Evolutionary conservation across 2,797 vertebrate species (phyloP).

Genomic region (Todus mexicanus): DNA sequence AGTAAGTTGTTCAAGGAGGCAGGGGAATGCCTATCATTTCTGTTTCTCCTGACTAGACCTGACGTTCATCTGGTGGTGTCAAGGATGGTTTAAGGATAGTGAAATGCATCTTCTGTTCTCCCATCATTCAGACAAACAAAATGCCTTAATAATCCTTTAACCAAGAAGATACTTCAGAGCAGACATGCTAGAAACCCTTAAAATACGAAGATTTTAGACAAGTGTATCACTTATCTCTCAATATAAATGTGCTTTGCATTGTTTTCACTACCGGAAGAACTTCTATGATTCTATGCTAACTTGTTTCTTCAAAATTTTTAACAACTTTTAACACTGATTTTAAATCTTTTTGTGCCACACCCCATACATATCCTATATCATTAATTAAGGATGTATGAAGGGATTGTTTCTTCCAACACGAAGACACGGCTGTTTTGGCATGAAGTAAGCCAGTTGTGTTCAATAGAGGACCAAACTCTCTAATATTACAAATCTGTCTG

Average conservation of each 20-base stretch:
- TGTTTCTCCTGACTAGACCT: slow-evolving; percentile 36
- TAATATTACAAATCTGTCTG: background rate
- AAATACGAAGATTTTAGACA: background rate
- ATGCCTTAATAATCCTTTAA: background rate
- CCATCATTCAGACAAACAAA: background rate
- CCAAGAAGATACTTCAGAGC: background rate
- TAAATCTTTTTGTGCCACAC: background rate
- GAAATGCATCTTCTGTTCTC: slow-evolving; percentile 47
- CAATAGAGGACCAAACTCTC: background rate
- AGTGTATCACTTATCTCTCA: background rate
- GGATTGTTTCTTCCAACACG: background rate
- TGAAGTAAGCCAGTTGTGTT: background rate
- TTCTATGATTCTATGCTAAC: background rate
- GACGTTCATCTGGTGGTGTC: slow-evolving; percentile 60
- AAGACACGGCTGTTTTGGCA: background rate
- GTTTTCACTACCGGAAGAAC: background rate
- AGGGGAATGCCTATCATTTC: slow-evolving; percentile 35
- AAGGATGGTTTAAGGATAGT: slow-evolving; percentile 48
- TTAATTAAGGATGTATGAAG: background rate
- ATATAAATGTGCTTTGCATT: background rate
- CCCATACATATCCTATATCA: background rate
- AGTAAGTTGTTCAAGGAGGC: slow-evolving; percentile 16
- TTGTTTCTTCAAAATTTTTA: background rate
- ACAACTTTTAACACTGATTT: background rate
- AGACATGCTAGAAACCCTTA: background rate